These are phyloP conservation scores for Cinclus cinclus DNA, from an alignment of 2,113 vertebrate species.

Conservation along the genomic window DNA sequence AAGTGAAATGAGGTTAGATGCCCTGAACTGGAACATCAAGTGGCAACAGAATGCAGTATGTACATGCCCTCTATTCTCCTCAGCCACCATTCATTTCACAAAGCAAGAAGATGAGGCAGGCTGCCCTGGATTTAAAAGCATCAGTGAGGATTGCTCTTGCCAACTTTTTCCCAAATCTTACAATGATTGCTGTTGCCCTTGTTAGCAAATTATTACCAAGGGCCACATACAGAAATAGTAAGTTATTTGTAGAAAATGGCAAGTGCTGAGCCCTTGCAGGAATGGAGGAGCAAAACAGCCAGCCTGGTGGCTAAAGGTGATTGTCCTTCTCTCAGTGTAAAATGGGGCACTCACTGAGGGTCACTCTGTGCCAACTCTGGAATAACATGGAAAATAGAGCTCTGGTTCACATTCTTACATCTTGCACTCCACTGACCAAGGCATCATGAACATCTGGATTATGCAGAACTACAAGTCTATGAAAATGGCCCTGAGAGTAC, in stretches of 20 bases:
- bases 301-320: not conserved
- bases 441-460: not conserved
- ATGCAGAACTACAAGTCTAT: not conserved
- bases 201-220: not conserved
- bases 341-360: not conserved
- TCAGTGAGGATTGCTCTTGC: not conserved
- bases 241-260: not conserved
- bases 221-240: not conserved
- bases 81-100: not conserved
- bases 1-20: slow-evolving; percentile 40
- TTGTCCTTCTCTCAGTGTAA: not conserved
- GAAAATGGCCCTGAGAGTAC: not conserved
- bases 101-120: not conserved
- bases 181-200: not conserved
- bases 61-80: not conserved
- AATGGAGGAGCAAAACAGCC: not conserved
- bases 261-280: not conserved
- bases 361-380: not conserved
- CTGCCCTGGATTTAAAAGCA: not conserved
- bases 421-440: not conserved
- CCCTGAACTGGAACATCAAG: not conserved
- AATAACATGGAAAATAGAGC: not conserved
- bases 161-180: not conserved
- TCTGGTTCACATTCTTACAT: not conserved
- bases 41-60: not conserved